phyloP scores from a whole-genome alignment of 1,140 invertebrate species.

The Heliconius eleuchia region DNA sequence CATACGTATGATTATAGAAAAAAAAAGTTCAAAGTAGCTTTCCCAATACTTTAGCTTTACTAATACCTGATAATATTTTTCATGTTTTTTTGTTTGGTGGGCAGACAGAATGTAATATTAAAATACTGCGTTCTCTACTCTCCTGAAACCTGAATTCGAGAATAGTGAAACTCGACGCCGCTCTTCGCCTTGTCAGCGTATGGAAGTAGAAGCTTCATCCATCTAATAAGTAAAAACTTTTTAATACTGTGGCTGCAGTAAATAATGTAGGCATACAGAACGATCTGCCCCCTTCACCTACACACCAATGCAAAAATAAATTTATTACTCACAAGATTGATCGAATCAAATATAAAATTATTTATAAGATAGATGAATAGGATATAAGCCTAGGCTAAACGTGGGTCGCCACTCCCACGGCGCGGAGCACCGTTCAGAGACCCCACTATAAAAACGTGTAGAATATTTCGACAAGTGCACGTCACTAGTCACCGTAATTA shows the following conservation, averaged over 20 bases:
- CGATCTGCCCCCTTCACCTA: background rate
- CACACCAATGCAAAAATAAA: background rate
- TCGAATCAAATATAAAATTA: background rate
- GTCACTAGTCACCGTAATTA: conserved; percentile 16
- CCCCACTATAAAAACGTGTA: conserved; percentile 16
- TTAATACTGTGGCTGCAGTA: background rate
- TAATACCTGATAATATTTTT: too few relatives aligned
- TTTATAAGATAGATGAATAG: conserved; percentile 2
- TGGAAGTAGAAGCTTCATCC: too few relatives aligned
- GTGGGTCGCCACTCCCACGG: conserved; percentile 18
- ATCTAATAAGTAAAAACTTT: too few relatives aligned
- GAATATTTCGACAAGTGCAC: conserved; percentile 25
- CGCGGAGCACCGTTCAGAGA: conserved; percentile 23
- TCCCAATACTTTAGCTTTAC: too few relatives aligned
- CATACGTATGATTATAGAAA: too few relatives aligned
- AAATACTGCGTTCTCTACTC: too few relatives aligned
- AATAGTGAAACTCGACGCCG: too few relatives aligned
- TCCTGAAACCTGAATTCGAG: too few relatives aligned
- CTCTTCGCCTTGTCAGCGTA: too few relatives aligned
- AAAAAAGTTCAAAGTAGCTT: too few relatives aligned
- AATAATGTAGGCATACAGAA: background rate
- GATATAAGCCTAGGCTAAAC: conserved; percentile 1
- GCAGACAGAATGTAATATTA: too few relatives aligned
- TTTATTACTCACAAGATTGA: conserved; percentile 7
- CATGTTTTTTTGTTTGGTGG: too few relatives aligned